Conservation (phyloP, 2,113 vertebrate species). For the Forbesichthys papilliferus region DNA sequence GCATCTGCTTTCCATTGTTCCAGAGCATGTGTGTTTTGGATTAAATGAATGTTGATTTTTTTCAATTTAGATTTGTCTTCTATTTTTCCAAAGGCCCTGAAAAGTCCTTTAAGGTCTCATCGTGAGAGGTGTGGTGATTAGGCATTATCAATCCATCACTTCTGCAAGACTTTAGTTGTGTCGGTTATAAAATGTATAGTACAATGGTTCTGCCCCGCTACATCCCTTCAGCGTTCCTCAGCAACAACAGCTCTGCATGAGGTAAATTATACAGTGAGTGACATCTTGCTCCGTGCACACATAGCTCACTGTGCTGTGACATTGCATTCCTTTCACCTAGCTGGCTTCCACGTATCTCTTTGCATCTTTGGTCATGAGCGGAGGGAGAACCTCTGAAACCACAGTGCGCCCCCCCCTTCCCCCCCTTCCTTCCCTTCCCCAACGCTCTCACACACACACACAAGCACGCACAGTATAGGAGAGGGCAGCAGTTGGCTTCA, state of each 20-base stretch:
- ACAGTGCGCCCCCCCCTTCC: slow-evolving; percentile 7
- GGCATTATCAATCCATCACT: slow-evolving; percentile 40
- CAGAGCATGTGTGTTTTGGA: slow-evolving; percentile 75
- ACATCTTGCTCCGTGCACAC: slow-evolving; percentile 53
- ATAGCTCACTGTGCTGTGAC: slow-evolving; percentile 52
- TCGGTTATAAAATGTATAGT: slow-evolving; percentile 60
- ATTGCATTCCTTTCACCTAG: slow-evolving; percentile 68
- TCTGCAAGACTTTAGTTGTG: slow-evolving; percentile 37
- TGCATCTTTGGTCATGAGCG: slow-evolving; percentile 45
- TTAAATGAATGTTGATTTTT: slow-evolving; percentile 69
- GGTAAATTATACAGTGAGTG: slow-evolving; percentile 67
- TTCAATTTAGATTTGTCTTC: slow-evolving; percentile 12
- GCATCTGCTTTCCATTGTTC: slow-evolving; percentile 74
- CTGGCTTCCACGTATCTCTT: slow-evolving; percentile 54
- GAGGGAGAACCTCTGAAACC: slow-evolving; percentile 45
- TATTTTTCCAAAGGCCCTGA: slow-evolving; percentile 64
- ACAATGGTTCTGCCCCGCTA: slow-evolving; percentile 41
- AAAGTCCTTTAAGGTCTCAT: slow-evolving; percentile 47
- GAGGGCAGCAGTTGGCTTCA: slow-evolving; percentile 56
- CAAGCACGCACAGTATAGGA: slow-evolving; percentile 3
- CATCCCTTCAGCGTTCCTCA: slow-evolving; percentile 16
- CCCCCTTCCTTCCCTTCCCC: slow-evolving; percentile 5
- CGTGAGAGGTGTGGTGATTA: slow-evolving; percentile 54
- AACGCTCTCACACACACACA: too few species aligned
- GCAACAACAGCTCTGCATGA: slow-evolving; percentile 44